A percentile compares a stretch with the other conserved stretches of the same genome.
phyloP scores from a whole-genome alignment of 2,888 invertebrate species.

The Steinernema hermaphroditum region DNA sequence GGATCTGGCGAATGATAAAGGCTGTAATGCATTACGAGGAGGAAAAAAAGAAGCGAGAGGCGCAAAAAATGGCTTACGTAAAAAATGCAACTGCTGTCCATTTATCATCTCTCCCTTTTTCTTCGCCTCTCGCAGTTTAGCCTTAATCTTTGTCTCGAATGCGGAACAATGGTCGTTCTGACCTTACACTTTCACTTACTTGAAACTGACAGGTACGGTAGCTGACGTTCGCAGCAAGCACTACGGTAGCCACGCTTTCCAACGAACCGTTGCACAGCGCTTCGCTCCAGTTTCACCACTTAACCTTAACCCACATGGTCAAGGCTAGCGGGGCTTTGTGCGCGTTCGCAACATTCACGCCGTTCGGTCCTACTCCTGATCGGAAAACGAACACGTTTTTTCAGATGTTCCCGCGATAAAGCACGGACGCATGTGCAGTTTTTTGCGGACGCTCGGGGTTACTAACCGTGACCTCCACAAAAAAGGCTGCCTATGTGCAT shows the following conservation, averaged over 20 bases:
- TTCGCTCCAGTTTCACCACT: slow-evolving; percentile 12
- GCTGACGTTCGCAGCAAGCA: no score
- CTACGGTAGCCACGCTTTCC: slow-evolving; percentile 4
- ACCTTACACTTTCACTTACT: slow-evolving; percentile 29
- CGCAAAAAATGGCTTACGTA: slow-evolving; percentile 5
- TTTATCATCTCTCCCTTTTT: slow-evolving; percentile 21
- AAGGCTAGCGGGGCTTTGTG: slow-evolving; percentile 26
- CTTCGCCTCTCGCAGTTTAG: slow-evolving; percentile 2
- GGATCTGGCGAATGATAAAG: slow-evolving; percentile 5
- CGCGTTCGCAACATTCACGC: slow-evolving; percentile 24
- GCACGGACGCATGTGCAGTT: slow-evolving; percentile 19
- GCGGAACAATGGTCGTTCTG: slow-evolving; percentile 10
- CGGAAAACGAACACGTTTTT: slow-evolving; percentile 14
- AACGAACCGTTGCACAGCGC: not conserved
- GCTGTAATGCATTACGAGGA: slow-evolving; percentile 17
- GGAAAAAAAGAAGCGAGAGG: slow-evolving; percentile 16
- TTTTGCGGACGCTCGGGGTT: slow-evolving; percentile 17
- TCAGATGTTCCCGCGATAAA: not conserved
- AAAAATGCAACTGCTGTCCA: slow-evolving; percentile 31
- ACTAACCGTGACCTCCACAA: slow-evolving; percentile 26
- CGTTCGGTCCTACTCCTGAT: not conserved
- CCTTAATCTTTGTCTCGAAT: slow-evolving; percentile 17
- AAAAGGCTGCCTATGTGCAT: not conserved
- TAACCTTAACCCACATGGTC: slow-evolving; percentile 31
- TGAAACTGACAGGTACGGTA: no score